phyloP scores from a whole-genome alignment of 2,113 vertebrate genomes.

The Notarius lentiginosus region DNA sequence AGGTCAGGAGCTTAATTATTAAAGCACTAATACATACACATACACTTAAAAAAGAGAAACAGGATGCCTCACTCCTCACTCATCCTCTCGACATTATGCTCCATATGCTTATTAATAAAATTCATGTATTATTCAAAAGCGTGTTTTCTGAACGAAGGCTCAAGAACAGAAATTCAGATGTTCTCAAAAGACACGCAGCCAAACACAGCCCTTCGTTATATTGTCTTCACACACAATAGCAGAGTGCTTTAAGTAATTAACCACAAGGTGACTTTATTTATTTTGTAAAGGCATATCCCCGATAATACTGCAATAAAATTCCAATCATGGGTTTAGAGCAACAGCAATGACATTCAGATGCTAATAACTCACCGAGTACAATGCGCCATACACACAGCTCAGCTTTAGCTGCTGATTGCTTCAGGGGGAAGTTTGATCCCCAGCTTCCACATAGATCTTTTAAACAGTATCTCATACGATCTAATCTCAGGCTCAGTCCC shows the following conservation, averaged over 20 bases:
- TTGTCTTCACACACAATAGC: background rate
- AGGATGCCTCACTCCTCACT: background rate
- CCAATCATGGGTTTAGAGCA: background rate
- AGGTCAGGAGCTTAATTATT: conserved; percentile 40
- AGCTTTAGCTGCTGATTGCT: background rate
- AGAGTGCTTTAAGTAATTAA: conserved; percentile 12
- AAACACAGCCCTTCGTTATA: background rate
- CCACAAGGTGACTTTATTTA: background rate
- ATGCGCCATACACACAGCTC: too few relatives aligned
- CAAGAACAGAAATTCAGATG: background rate
- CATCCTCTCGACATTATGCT: conserved; percentile 23
- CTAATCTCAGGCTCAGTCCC: background rate
- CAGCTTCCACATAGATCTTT: background rate
- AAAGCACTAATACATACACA: conserved; percentile 24
- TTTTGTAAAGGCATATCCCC: background rate
- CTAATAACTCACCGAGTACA: background rate
- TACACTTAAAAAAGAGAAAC: background rate
- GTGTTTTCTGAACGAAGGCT: conserved; percentile 19
- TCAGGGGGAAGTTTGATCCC: background rate
- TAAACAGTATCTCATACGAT: background rate
- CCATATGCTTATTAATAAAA: conserved; percentile 57
- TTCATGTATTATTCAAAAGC: conserved; percentile 50
- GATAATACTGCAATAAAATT: background rate
- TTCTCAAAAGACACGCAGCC: background rate
- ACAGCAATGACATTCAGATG: background rate